Evolutionary conservation across 2,888 invertebrate species (phyloP).

Genomic region (Orthonevra nobilis): DNA sequence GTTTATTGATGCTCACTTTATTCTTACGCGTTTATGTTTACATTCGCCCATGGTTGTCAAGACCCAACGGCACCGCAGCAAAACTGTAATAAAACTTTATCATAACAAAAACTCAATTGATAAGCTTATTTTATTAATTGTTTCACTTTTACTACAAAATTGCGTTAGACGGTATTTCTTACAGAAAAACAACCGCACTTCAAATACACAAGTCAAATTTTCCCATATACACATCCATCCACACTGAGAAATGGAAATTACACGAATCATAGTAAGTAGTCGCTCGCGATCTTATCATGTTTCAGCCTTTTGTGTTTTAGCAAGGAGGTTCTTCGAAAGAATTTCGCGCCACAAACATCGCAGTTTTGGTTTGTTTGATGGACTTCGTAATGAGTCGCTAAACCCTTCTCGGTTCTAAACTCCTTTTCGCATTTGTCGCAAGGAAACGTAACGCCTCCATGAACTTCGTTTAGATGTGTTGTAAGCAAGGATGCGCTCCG

Average conservation of each 20-base stretch:
- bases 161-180: not conserved
- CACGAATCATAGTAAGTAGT: slow-evolving; percentile 17
- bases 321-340: slow-evolving; percentile 41
- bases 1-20: too few species aligned
- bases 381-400: not conserved
- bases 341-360: slow-evolving; percentile 42
- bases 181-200: slow-evolving; percentile 4
- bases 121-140: slow-evolving; percentile 19
- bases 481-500: slow-evolving; percentile 3
- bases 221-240: not conserved
- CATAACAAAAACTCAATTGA: too few species aligned
- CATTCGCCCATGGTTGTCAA: too few species aligned
- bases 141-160: slow-evolving; percentile 6
- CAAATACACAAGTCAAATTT: not conserved
- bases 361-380: slow-evolving; percentile 11
- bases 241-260: not conserved
- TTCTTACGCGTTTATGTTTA: too few species aligned
- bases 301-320: slow-evolving; percentile 57
- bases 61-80: too few species aligned
- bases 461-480: slow-evolving; percentile 38
- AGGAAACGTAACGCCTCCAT: slow-evolving; percentile 21
- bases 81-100: too few species aligned
- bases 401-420: slow-evolving; percentile 8
- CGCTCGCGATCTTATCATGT: slow-evolving; percentile 12
- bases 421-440: slow-evolving; percentile 19